Base-by-base conservation (phyloP, 2,113 vertebrate species). In the Anoplopoma fimbria region DNA sequence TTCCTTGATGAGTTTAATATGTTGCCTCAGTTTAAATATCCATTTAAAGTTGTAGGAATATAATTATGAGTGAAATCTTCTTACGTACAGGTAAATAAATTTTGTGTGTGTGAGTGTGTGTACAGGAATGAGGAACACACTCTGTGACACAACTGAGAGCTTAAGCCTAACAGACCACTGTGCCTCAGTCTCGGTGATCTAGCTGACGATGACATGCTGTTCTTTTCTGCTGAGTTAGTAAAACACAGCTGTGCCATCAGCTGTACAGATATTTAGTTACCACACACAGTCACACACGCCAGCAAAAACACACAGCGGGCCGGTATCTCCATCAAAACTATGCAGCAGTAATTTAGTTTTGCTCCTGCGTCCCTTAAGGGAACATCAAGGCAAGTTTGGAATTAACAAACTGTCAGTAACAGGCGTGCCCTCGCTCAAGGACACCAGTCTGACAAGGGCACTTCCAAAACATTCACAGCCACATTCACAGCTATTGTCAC, bases 401-500 rank as follows among this genome's bases (percentile, higher is more conserved):
- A 91, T 92, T 91, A 92, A 91, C 88, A 89, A 92, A 93, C 45
- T 91, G 90, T 88, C 91, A 92, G 91, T 72, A 88, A 88, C 85
- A 92, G 89, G 49, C 31, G 62, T 87, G 88, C 81, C 88, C 90
- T 89, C 79, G 83, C 84, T 92, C 91, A 94, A 94, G 93, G 93
- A 89, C 90, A 77, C 42, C 82, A 83, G 84, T 87, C 79, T 93
- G 92, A 90, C 92, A 93, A 94, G 93, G 92, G 78, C 91, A 91
- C 81, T 85, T 90, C 85, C 77, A 72, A 86, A 90, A 86, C 89
- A 83, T 90, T 90, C 90, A 75, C 88, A 83, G 88, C 84, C 88
- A 80, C 90, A 88, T 94, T 91, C 89, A 87, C 91, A 93, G 89
- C 92, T 90, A 89, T 86, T 91, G 93, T 93, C 92, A 93, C 86